Evolutionary conservation across 1,140 invertebrate genomes (phyloP), one percentile per base, ranked within the genome.

Genomic region (Pogonomyrmex barbatus): DNA sequence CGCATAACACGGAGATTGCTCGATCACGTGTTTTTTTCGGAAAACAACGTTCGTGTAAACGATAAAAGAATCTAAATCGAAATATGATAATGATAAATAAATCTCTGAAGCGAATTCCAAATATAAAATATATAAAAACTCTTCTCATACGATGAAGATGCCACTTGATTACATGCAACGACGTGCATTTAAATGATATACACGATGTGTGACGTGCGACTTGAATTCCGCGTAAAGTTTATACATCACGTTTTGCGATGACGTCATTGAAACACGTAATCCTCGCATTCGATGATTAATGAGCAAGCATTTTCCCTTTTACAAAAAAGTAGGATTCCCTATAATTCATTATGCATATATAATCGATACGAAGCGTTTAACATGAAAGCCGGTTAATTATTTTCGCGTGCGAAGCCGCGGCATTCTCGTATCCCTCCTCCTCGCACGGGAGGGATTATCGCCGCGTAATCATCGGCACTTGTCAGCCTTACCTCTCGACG

Each of bases 301-400:
- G 79, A 83, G 79, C 68, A 83, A 75, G 79, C 79, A 60, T 75
- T 50, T 60, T 73, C 42, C 67, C 50, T 73, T 73, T 83, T 75
- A 60, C 54, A 73, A 36, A 73, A 75, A 54, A 83, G 47, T 33
- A 83, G n/a, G 45, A 14, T 83, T 60, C 5, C 42, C 68, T 60
- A 75, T 56, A 56, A 83, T 75, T n/a, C 60, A 39, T 85, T 78
- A 85, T 36, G 58, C 30, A 12, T 85, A 78, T 78, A 85, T 85
- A 85, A 78, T 65, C 42, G 47, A 85, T 85, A 85, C 58, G 36
- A 85, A 85, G 82, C 82, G 58, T 63, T 85, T 85, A 75, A 85
- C n/a, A 78, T 85, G 60, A 78, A 81, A 85, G 73, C 82, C 82
- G 36, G 82, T 85, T 85, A 85, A 85, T 78, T 76, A 85, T 73